A percentile compares a stretch with the other conserved stretches of the same genome.
These are phyloP conservation scores for Melieria omissa DNA, from an alignment of 2,888 invertebrate species.

Conservation along the genomic window DNA sequence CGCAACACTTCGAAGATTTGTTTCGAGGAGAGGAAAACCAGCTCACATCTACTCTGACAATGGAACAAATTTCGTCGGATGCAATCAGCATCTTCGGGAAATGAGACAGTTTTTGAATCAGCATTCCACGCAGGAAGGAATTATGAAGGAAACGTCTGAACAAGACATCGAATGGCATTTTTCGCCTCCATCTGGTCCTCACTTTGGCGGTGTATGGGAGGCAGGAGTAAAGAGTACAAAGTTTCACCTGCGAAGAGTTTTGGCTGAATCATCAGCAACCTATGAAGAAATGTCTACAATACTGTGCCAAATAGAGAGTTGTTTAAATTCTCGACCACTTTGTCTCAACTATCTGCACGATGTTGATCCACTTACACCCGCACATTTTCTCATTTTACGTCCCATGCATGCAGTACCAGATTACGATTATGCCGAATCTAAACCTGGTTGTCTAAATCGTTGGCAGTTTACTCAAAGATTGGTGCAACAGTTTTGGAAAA, in stretches of 20 bases:
- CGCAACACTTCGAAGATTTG: slow-evolving; percentile 50
- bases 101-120: slow-evolving; percentile 23
- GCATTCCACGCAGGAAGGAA: background rate
- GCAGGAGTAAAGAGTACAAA: slow-evolving; percentile 57
- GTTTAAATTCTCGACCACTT: slow-evolving; percentile 55
- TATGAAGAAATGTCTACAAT: slow-evolving; percentile 55
- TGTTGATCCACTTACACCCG: slow-evolving; percentile 31
- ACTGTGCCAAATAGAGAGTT: slow-evolving; percentile 53
- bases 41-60: slow-evolving; percentile 36
- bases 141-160: slow-evolving; percentile 15
- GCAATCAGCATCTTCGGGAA: slow-evolving; percentile 36
- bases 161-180: slow-evolving; percentile 51
- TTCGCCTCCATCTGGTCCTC: slow-evolving; percentile 54
- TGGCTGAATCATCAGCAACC: slow-evolving; percentile 48
- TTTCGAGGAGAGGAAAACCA: slow-evolving; percentile 41
- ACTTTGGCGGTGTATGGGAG: slow-evolving; percentile 59
- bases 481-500: slow-evolving; percentile 25
- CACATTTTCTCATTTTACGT: slow-evolving; percentile 31
- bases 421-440: background rate
- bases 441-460: slow-evolving; percentile 22
- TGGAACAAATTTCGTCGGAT: slow-evolving; percentile 41
- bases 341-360: slow-evolving; percentile 34
- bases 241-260: slow-evolving; percentile 50
- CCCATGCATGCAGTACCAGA: slow-evolving; percentile 26
- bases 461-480: slow-evolving; percentile 29